Percentiles rank a stretch among this genome's conserved stretches.
These are phyloP conservation scores for Papilio xuthus DNA, from an alignment of 1,140 invertebrate genomes.

Conservation along the genomic window DNA sequence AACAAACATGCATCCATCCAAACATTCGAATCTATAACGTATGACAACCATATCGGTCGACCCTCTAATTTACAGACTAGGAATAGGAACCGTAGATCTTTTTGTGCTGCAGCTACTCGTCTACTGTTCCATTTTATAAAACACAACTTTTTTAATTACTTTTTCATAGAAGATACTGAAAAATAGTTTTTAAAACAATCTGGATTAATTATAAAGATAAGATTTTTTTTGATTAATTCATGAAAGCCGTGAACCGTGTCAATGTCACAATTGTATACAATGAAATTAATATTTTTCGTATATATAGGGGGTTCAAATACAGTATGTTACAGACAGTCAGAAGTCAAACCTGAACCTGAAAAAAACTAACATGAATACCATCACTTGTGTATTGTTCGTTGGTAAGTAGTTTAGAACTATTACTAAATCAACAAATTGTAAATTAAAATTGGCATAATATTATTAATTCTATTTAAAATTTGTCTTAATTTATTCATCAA, in stretches of 20 bases:
- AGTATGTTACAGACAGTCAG: not conserved
- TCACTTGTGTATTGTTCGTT: slow-evolving; percentile 1
- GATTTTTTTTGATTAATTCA: slow-evolving; percentile 10
- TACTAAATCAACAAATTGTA: not conserved
- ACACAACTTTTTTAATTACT: not conserved
- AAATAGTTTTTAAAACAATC: slow-evolving; percentile 3
- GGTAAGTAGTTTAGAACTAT: not conserved
- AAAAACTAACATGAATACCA: not conserved
- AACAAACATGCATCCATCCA: too few species aligned
- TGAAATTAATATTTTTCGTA: slow-evolving; percentile 17
- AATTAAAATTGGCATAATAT: too few species aligned
- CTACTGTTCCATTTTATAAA: too few species aligned
- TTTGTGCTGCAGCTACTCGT: too few species aligned
- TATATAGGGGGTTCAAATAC: not conserved
- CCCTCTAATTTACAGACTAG: too few species aligned
- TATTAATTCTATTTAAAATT: too few species aligned
- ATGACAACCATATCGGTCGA: too few species aligned
- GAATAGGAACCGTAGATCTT: too few species aligned
- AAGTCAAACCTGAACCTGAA: slow-evolving; percentile 6
- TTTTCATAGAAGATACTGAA: not conserved
- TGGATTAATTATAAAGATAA: slow-evolving; percentile 4
- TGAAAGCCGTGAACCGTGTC: slow-evolving; percentile 8
- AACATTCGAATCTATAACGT: too few species aligned
- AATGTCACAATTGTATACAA: slow-evolving; percentile 8
- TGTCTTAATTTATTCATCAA: too few species aligned